Conservation (phyloP, 2,797 vertebrate genomes). For the Loris lydekkerianus region DNA sequence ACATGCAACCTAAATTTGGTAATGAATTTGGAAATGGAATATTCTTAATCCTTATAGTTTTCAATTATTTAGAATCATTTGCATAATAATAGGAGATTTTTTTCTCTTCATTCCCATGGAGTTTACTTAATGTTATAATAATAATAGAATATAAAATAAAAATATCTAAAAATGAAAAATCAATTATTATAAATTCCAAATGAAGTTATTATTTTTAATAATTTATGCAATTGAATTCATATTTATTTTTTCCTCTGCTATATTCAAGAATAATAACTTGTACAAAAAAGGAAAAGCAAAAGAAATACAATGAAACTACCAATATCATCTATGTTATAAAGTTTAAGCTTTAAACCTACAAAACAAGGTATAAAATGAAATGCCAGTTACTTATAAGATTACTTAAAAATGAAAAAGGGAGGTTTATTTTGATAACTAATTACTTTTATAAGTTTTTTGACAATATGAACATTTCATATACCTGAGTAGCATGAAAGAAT, state of each 20-base stretch:
- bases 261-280: not conserved
- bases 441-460: not conserved
- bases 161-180: not conserved
- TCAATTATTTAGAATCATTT: constrained; percentile 19
- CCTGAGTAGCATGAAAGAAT: not conserved
- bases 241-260: not conserved
- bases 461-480: not conserved
- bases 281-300: not conserved
- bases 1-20: not conserved
- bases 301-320: not conserved
- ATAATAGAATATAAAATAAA: not conserved
- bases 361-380: not conserved
- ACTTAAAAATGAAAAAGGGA: not conserved
- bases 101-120: not conserved
- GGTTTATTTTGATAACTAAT: not conserved
- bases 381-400: not conserved
- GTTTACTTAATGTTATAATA: not conserved
- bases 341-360: constrained; percentile 15
- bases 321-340: not conserved
- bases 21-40: not conserved
- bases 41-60: not conserved
- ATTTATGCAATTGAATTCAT: not conserved
- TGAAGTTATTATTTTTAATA: not conserved
- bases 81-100: not conserved
- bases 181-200: not conserved